Percentiles rank a stretch among this genome's conserved stretches.
Conservation (phyloP, 2,888 invertebrate genomes). For the Tenthredo distinguenda region DNA sequence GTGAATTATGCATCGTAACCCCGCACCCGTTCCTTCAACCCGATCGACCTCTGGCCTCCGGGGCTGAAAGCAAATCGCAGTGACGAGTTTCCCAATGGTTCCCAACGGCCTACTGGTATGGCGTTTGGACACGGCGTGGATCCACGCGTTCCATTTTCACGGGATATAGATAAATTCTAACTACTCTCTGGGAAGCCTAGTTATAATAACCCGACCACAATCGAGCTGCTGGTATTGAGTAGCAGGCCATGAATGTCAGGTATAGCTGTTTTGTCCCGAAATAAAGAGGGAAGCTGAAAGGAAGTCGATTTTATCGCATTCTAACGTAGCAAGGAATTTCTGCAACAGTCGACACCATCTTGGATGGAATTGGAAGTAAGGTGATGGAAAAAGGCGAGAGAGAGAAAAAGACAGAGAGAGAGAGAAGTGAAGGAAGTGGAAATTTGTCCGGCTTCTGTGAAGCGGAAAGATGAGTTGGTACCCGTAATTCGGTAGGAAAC, state of each 20-base stretch:
- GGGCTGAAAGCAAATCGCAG: conserved; percentile 49
- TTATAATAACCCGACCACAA: conserved; percentile 1
- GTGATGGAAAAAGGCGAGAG: neutral
- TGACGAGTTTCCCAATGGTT: conserved; percentile 49
- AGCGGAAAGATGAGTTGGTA: conserved; percentile 19
- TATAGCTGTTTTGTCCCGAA: neutral
- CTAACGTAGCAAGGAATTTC: neutral
- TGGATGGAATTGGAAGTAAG: neutral
- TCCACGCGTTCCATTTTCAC: conserved; percentile 17
- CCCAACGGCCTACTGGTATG: conserved; percentile 39
- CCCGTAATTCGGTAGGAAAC: conserved; percentile 17
- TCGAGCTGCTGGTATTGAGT: neutral
- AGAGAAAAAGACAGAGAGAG: neutral
- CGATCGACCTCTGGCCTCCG: conserved; percentile 35
- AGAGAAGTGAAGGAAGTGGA: conserved; percentile 5
- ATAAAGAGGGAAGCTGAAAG: neutral
- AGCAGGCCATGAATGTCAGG: neutral
- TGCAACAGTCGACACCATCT: conserved; percentile 1
- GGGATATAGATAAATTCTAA: conserved; percentile 14
- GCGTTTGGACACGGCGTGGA: neutral
- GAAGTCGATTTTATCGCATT: neutral
- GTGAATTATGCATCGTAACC: conserved; percentile 42
- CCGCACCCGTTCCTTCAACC: conserved; percentile 24
- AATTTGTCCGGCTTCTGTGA: neutral
- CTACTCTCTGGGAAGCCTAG: neutral